Conservation (phyloP, 2,113 vertebrate species). For the Ophiodon elongatus region DNA sequence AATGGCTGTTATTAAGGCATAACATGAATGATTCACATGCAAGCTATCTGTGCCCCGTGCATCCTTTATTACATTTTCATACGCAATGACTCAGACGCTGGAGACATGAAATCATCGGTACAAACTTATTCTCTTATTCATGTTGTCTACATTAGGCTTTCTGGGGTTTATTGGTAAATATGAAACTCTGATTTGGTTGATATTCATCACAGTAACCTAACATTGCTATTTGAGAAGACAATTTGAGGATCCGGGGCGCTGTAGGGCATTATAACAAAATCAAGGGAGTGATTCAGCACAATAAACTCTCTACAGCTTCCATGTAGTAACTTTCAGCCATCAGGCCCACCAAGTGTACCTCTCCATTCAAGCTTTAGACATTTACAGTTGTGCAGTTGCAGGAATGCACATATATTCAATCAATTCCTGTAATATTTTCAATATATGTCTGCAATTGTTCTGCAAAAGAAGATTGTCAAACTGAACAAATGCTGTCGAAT, state of each 20-base stretch:
- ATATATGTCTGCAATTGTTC: background rate
- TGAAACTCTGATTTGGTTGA: background rate
- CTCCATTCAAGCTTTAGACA: background rate
- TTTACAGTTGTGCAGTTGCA: background rate
- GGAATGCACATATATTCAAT: background rate
- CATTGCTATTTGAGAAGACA: background rate
- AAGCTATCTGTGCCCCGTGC: constrained; percentile 4
- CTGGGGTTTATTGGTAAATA: background rate
- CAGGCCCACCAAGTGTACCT: background rate
- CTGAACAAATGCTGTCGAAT: background rate
- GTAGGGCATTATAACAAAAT: background rate
- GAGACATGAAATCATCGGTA: background rate
- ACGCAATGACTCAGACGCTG: background rate
- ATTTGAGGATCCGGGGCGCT: too few relatives aligned
- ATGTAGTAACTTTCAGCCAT: background rate
- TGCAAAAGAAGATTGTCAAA: background rate
- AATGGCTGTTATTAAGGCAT: constrained; percentile 49
- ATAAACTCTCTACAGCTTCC: background rate
- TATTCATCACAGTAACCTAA: background rate
- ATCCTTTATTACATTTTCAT: constrained; percentile 15
- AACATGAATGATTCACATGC: constrained; percentile 56
- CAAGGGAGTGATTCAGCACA: background rate
- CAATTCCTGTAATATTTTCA: background rate
- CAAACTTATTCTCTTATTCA: background rate
- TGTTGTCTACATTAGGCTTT: background rate